Evolutionary conservation across 2,113 vertebrate genomes (phyloP).

Genomic region (Chaenogobius annularis): DNA sequence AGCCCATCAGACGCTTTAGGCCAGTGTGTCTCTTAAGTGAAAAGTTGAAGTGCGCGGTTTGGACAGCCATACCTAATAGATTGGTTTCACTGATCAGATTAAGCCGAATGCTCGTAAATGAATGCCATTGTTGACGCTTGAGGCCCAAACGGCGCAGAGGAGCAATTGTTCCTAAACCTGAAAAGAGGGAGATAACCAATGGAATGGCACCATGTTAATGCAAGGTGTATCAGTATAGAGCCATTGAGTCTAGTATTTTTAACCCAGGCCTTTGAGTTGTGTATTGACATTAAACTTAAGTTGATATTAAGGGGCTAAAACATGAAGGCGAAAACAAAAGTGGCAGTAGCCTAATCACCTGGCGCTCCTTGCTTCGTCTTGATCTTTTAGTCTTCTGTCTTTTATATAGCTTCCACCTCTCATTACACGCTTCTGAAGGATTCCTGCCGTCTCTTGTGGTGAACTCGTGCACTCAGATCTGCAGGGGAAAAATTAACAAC

Average conservation of each 20-base stretch:
- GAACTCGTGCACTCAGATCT: slow-evolving; percentile 56
- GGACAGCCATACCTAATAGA: slow-evolving; percentile 74
- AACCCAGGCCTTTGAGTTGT: slow-evolving; percentile 23
- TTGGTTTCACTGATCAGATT: slow-evolving; percentile 74
- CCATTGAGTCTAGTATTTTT: slow-evolving; percentile 4
- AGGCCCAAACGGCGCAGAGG: slow-evolving; percentile 35
- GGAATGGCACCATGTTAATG: slow-evolving; percentile 31
- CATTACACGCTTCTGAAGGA: slow-evolving; percentile 49
- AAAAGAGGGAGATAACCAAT: slow-evolving; percentile 31
- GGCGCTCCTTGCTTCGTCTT: slow-evolving; percentile 24
- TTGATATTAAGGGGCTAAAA: slow-evolving; percentile 17
- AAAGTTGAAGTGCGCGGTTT: slow-evolving; percentile 33
- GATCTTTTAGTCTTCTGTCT: slow-evolving; percentile 13
- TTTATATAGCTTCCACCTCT: slow-evolving; percentile 42
- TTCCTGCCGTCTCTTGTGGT: slow-evolving; percentile 51
- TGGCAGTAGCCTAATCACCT: slow-evolving; percentile 27
- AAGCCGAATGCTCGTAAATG: slow-evolving; percentile 58
- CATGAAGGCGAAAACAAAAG: slow-evolving; percentile 34
- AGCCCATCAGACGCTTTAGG: slow-evolving; percentile 37
- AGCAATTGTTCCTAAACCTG: slow-evolving; percentile 39
- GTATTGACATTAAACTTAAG: slow-evolving; percentile 16
- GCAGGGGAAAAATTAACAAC: slow-evolving; percentile 65
- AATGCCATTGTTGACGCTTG: slow-evolving; percentile 64
- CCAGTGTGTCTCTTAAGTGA: slow-evolving; percentile 34
- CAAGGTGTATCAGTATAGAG: slow-evolving; percentile 35